A percentile compares a stretch with the other conserved stretches of the same genome.
Evolutionary conservation across 1,140 invertebrate genomes (phyloP).

Genomic region (Colletes gigas): DNA sequence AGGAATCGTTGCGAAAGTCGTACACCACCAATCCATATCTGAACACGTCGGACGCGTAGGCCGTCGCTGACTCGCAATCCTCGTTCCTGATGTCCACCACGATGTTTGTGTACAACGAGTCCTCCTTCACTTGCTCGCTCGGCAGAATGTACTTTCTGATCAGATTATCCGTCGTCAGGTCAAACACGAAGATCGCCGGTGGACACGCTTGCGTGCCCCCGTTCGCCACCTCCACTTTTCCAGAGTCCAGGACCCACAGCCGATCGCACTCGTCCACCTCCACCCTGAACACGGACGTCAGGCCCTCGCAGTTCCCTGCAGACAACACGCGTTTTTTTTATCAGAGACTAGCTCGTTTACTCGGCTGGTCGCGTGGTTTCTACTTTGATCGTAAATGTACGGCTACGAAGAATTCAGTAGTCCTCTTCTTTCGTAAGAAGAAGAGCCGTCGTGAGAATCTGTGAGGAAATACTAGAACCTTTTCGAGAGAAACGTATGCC

Average conservation of each 20-base stretch:
- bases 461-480: too few relatives aligned
- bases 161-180: slow-evolving; percentile 84
- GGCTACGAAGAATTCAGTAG: too few relatives aligned
- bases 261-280: slow-evolving; percentile 86
- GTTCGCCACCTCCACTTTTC: slow-evolving; percentile 86
- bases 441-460: too few relatives aligned
- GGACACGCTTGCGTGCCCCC: slow-evolving; percentile 87
- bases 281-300: slow-evolving; percentile 90
- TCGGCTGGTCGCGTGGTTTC: too few relatives aligned
- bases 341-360: too few relatives aligned
- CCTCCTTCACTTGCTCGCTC: slow-evolving; percentile 85
- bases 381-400: too few relatives aligned
- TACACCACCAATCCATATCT: slow-evolving; percentile 88
- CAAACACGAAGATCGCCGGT: slow-evolving; percentile 88
- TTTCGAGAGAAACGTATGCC: too few relatives aligned
- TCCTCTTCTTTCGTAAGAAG: too few relatives aligned
- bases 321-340: slow-evolving; percentile 20
- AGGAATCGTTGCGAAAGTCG: slow-evolving; percentile 83
- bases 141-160: slow-evolving; percentile 85
- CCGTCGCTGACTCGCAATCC: slow-evolving; percentile 85
- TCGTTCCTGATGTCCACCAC: slow-evolving; percentile 84
- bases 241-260: slow-evolving; percentile 90
- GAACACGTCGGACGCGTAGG: slow-evolving; percentile 89
- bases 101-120: slow-evolving; percentile 89
- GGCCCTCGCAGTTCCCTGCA: slow-evolving; percentile 82